Evolutionary conservation across 2,888 invertebrate genomes (phyloP), one percentile per base, ranked within the genome.

Genomic region (Orchesellides sinensis): DNA sequence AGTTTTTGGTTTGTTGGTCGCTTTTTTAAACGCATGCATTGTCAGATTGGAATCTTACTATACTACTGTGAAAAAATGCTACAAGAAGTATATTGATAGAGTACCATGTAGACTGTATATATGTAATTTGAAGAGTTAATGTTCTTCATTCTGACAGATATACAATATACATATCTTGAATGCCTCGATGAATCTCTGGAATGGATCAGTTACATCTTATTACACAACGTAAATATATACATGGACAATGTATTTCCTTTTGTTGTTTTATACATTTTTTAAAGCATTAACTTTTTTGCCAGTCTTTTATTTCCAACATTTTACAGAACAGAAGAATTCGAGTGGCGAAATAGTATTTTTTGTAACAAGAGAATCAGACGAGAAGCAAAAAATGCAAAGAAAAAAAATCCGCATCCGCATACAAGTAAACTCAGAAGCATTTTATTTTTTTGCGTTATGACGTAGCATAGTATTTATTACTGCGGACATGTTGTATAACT

Each of bases 321-420:
- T 14, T 8, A 40, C 40, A 40, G 40, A 40, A 40, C 10, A 40
- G n/a, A n/a, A n/a, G n/a, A n/a, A n/a, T n/a, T n/a, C n/a, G n/a
- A n/a, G n/a, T n/a, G n/a, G n/a, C 2, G 40, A 40, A 40, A 2
- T 1, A 5, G 2, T 2, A 14, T 40, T 40, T 40, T 40, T 14
- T 40, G 40, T 10, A n/a, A n/a, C 10, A 32, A 32, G 10, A 32
- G 32, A 10, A 8, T n/a, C n/a, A n/a, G n/a, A 40, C 52, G 14
- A 3, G 32, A 29, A 61, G 32, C 19, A 32, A 61, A 19, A 29
- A 32, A 32, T 10, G 4, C 19, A 21, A 54, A 25, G n/a, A 29
- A 59, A 59, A 59, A n/a, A n/a, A n/a, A n/a, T n/a, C n/a, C n/a
- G n/a, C n/a, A 27, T 63, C 63, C 63, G 63, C 63, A 63, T 63